Evolutionary conservation across 2,888 invertebrate species (phyloP).

Genomic region (Drosophila anomalipes): DNA sequence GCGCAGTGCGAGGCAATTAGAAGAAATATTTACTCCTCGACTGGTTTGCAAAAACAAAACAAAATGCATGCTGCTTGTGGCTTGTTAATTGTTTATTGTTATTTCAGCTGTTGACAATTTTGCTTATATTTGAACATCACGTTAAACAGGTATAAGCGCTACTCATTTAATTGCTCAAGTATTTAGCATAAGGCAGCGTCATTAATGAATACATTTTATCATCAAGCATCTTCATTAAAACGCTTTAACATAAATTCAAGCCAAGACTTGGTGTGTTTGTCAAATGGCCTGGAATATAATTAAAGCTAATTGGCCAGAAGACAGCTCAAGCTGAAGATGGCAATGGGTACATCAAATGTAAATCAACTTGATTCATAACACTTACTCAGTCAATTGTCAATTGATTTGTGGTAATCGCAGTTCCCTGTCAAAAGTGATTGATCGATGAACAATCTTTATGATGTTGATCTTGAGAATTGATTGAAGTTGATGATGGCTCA

Average conservation of each 20-base stretch:
- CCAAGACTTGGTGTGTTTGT: conserved; percentile 13
- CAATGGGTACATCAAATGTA: conserved; percentile 55
- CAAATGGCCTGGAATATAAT: conserved; percentile 43
- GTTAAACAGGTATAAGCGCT: conserved; percentile 60
- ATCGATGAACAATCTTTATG: conserved; percentile 23
- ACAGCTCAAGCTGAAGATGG: conserved; percentile 46
- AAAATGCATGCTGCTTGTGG: conserved; percentile 24
- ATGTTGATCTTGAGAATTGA: conserved; percentile 33
- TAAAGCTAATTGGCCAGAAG: conserved; percentile 43
- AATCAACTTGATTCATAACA: conserved; percentile 58
- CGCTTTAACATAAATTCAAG: conserved; percentile 20
- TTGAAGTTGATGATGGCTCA: conserved; percentile 18
- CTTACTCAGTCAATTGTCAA: conserved; percentile 40
- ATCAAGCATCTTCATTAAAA: conserved; percentile 57
- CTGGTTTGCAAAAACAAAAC: conserved; percentile 54
- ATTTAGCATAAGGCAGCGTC: conserved; percentile 44
- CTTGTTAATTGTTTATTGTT: conserved; percentile 60
- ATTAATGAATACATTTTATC: conserved; percentile 43
- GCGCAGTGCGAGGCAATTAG: conserved; percentile 59
- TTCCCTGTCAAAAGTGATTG: background rate
- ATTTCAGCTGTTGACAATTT: conserved; percentile 65
- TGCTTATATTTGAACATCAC: conserved; percentile 38
- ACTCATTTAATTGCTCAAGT: conserved; percentile 51
- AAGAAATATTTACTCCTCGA: conserved; percentile 45
- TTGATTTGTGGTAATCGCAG: conserved; percentile 34